Evolutionary conservation across 2,113 vertebrate genomes (phyloP), one percentile per base, ranked within the genome.

Genomic region (Passer domesticus): DNA sequence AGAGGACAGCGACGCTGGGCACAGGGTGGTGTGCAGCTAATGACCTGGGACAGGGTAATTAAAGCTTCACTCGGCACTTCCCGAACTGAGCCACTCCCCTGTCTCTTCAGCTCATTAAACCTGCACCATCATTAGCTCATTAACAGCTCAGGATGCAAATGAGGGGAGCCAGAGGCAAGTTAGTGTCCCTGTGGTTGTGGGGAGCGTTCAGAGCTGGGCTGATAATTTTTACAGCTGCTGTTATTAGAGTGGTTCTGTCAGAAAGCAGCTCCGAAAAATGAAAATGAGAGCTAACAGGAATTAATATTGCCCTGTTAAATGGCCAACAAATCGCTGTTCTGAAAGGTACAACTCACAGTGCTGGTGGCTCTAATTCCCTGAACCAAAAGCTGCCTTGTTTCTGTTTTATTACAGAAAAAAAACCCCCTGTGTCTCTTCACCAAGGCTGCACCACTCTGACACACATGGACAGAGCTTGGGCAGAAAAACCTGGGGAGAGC

Each of bases 31-130:
- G 70, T 53, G 58, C 77, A 96, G 95, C 74, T 96, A 95, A 97
- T 96, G 97, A 96, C 90, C 91, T 41, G 79, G 83, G 52, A 75
- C 33, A 12, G 58, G 89, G n/a, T 94, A 96, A 97, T 98, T 97
- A 97, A 96, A 91, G 67, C 39, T 84, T 91, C 75, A 20, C 78
- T 97, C 94, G n/a, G 9, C 1, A 13, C 53, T 86, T 20, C 70
- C 50, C 8, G 73, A 15, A 9, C 87, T 55, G 83, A 39, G 68
- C 41, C 67, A 11, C 68, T 47, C 56, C 74, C 63, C 74, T 69
- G 15, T 62, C 52, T 70, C 92, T 92, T 50, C 75, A 89, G 35
- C 35, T 97, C 96, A 96, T 97, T 98, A 96, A 95, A 87, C 70
- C 44, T 13, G n/a, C 72, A 22, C 79, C 90, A 22, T 68, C 89